Base-by-base conservation (phyloP, 2,113 vertebrate species). In the Oriolus oriolus region DNA sequence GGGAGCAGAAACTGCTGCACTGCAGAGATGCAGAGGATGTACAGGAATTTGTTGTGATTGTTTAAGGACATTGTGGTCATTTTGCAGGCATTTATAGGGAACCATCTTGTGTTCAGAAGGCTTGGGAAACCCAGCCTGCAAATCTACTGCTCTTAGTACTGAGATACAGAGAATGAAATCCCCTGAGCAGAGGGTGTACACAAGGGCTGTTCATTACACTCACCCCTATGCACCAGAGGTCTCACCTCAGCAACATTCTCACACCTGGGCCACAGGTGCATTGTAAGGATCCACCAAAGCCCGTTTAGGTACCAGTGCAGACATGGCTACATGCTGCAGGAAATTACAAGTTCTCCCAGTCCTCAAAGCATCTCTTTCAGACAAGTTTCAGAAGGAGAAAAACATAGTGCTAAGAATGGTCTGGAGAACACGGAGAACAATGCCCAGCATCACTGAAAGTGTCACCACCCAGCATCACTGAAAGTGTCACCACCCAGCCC, bases 261-360 rank as follows among this genome's bases (percentile, higher is more conserved):
- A 11, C 23, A 37, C 22, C 31, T 16, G 41, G 20, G 10, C 24
- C 23, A 41, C 39, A n/a, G 35, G 16, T 13, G 22, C 59, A 8
- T 8, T 61, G 39, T 20, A 66, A 35, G 60, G 24, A 79, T 8
- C 33, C 41, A 74, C 30, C 42, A 68, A 63, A 68, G 31, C 53
- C 59, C 37, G 16, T 31, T 54, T 8, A 56, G 53, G 20, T 27
- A 24, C 21, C n/a, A 45, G 9, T 42, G 44, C 16, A 42, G 57
- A 49, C 26, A 27, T 56, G 52, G 15, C 19, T 56, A 23, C 61
- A 37, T 0, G 0, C 37, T 50, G n/a, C 5, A 64, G 31, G 31
- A 41, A 66, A 61, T 24, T 44, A 18, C 26, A 39, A 37, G 8
- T 7, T 56, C 75, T 60, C 42, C 66, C 19, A 53, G n/a, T 14